Conservation (phyloP, 2,888 invertebrate species). For the Priocnemis perturbator region DNA sequence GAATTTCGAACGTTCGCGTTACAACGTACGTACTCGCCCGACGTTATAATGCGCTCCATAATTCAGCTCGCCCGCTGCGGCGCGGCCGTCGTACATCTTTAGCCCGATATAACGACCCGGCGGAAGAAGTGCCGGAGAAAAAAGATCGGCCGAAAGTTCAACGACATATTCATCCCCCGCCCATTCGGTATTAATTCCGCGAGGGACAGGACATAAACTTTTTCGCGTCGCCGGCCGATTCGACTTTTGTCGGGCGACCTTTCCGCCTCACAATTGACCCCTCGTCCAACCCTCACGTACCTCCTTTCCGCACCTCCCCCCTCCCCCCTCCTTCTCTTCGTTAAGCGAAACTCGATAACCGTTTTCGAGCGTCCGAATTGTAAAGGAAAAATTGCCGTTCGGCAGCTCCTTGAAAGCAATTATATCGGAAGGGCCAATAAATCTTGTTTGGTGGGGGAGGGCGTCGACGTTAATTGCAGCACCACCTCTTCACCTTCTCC, state of each 20-base stretch:
- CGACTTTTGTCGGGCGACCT: conserved; percentile 3
- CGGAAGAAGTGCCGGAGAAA: too few species aligned
- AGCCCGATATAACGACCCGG: too few species aligned
- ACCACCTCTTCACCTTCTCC: neutral
- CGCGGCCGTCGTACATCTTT: too few species aligned
- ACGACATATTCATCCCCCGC: neutral
- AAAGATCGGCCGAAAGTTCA: too few species aligned
- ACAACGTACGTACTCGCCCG: too few species aligned
- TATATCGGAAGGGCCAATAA: conserved; percentile 52
- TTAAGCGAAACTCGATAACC: conserved; percentile 43
- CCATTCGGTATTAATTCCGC: too few species aligned
- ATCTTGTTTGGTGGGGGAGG: conserved; percentile 45
- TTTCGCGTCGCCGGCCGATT: neutral
- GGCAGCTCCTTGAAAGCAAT: conserved; percentile 50
- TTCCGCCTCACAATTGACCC: conserved; percentile 5
- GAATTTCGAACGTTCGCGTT: too few species aligned
- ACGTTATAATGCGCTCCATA: too few species aligned
- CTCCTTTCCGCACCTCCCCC: neutral
- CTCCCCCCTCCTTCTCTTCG: neutral
- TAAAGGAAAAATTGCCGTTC: conserved; percentile 35
- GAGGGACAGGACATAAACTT: too few species aligned
- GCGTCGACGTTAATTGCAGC: conserved; percentile 51
- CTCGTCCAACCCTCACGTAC: conserved; percentile 3
- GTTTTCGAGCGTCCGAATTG: conserved; percentile 21
- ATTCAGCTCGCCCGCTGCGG: too few species aligned